Evolutionary conservation across 2,888 invertebrate genomes (phyloP), one percentile per base, ranked within the genome.

Genomic region (Exocentrus adspersus): DNA sequence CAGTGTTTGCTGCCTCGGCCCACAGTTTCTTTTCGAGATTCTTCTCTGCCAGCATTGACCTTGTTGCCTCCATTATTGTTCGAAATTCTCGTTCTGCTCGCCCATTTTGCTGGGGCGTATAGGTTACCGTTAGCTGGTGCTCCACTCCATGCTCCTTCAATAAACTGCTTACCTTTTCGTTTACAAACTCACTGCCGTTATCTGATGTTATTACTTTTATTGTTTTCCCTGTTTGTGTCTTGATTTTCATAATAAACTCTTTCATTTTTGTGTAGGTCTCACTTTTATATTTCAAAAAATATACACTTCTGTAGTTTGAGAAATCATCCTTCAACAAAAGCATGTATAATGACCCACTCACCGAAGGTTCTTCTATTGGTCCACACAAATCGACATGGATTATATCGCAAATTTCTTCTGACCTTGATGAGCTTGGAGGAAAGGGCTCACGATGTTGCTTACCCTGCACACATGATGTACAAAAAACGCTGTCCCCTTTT

Each of bases 101-200:
- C 7, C 70, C 69, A 61, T 71, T 68, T 28, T 58, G 60, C 58
- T 70, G 59, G 1, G 67, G 70, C 1, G 65, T 63, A 41, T 71
- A 63, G 6, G 68, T 60, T 24, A 66, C 54, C 28, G 69, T 68
- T 12, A 45, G 19, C 28, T 58, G 32, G 48, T 63, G 53, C 16
- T 46, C 16, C 9, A 64, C 60, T 14, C 60, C 60, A 1, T 53
- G 17, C 1, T 54, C 14, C 53, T 54, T 54, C 41, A 64, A 48
- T 20, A 64, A 37, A 10, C 21, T 32, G 10, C 21, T 19, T 48
- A 59, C 14, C 1, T 4, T 1, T 21, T 24, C 6, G 12, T 46
- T 46, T 4, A 20, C 20, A 46, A 65, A 73, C 60, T 76, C 73
- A 2, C 53, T 54, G 14, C 69, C 73, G 61, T 74, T 75, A 45